These are phyloP conservation scores for Galemys pyrenaicus DNA, from an alignment of 2,113 vertebrate species.

Conservation along the genomic window DNA sequence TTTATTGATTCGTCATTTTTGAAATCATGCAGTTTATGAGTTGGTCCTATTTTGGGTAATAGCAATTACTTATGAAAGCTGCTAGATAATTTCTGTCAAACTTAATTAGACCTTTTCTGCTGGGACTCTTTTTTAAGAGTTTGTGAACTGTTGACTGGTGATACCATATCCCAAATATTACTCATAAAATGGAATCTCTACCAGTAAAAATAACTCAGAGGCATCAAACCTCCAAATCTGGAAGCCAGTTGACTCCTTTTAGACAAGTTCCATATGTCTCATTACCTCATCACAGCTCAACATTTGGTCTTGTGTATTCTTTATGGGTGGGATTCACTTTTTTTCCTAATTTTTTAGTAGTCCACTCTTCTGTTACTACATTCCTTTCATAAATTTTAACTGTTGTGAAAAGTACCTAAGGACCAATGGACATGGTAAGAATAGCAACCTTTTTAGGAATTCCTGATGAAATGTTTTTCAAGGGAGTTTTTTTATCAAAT, in stretches of 20 bases:
- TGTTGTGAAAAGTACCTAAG: not conserved
- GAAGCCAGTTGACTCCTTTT: conserved; percentile 70
- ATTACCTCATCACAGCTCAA: conserved; percentile 35
- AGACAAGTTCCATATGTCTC: conserved; percentile 67
- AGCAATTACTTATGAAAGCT: conserved; percentile 76
- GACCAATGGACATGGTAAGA: not conserved
- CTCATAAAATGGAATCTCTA: conserved; percentile 69
- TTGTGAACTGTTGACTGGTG: conserved; percentile 67
- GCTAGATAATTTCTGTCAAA: conserved; percentile 75
- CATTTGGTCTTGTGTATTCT: conserved; percentile 61
- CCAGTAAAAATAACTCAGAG: conserved; percentile 73
- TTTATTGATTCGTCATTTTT: conserved; percentile 79
- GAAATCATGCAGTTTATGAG: conserved; percentile 65
- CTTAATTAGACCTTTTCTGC: conserved; percentile 72
- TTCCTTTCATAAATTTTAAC: conserved; percentile 16
- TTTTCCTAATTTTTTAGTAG: not conserved
- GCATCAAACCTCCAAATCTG: conserved; percentile 67
- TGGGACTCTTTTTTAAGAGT: conserved; percentile 50
- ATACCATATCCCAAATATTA: conserved; percentile 59
- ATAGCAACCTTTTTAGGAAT: not conserved
- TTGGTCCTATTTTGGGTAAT: conserved; percentile 72
- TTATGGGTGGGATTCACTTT: conserved; percentile 50
- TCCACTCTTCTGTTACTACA: not conserved
- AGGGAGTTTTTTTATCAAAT: not conserved
- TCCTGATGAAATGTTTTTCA: not conserved